These are phyloP conservation scores for Lysandra bellargus DNA, from an alignment of 2,888 invertebrate genomes.

Conservation along the genomic window DNA sequence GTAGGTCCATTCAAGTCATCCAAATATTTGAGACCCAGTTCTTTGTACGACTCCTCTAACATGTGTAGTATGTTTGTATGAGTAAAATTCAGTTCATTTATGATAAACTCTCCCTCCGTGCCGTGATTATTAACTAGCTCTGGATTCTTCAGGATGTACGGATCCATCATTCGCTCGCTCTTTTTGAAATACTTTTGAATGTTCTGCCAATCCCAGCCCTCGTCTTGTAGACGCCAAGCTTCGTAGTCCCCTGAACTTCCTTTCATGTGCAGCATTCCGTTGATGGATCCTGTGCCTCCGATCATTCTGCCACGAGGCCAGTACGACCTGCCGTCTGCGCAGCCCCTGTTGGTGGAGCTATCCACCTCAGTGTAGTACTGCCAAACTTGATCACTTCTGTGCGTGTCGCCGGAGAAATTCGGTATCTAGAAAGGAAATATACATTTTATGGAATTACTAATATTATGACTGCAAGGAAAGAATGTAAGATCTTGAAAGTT, in stretches of 20 bases:
- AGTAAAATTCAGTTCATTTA: conserved; percentile 73
- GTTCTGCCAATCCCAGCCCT: conserved; percentile 69
- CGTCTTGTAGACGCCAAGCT: conserved; percentile 60
- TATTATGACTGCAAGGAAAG: no score
- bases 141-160: conserved; percentile 61
- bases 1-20: conserved; percentile 65
- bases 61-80: conserved; percentile 58
- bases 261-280: conserved; percentile 66
- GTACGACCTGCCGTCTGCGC: conserved; percentile 53
- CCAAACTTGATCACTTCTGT: conserved; percentile 55
- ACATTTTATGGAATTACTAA: no score
- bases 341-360: conserved; percentile 56
- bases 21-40: conserved; percentile 72
- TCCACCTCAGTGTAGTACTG: conserved; percentile 67
- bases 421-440: conserved; percentile 54
- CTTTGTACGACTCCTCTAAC: conserved; percentile 66
- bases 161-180: conserved; percentile 66
- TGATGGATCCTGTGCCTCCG: conserved; percentile 71
- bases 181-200: conserved; percentile 66
- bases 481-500: no score
- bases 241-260: conserved; percentile 65
- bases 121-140: conserved; percentile 64
- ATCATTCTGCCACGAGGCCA: conserved; percentile 70
- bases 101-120: conserved; percentile 71
- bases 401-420: conserved; percentile 59